Conservation (phyloP, 2,888 invertebrate genomes). For the Masnerella sp. region DNA sequence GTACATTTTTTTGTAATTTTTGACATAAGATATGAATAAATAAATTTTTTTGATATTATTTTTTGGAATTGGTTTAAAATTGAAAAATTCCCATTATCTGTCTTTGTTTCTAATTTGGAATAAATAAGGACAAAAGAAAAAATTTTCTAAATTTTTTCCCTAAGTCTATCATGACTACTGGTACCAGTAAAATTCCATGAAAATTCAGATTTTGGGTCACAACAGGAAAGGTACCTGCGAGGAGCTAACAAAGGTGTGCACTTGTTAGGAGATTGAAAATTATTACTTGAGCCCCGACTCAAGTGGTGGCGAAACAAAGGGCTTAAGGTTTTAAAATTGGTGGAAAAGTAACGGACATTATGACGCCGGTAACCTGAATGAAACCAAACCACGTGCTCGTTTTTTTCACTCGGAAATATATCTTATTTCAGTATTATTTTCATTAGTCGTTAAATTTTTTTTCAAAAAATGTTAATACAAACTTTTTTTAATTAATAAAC, state of each 20-base stretch:
- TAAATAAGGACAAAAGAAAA: too few relatives aligned
- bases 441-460: not conserved
- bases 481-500: not conserved
- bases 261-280: constrained; percentile 31
- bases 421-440: not conserved
- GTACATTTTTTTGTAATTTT: too few relatives aligned
- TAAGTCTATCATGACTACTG: too few relatives aligned
- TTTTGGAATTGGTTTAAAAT: too few relatives aligned
- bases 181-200: too few relatives aligned
- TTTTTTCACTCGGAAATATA: too few relatives aligned
- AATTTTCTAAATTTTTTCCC: too few relatives aligned
- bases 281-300: constrained; percentile 5
- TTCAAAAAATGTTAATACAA: not conserved
- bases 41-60: too few relatives aligned
- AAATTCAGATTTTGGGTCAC: too few relatives aligned
- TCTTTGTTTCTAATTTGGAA: too few relatives aligned
- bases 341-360: constrained; percentile 36
- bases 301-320: constrained; percentile 26
- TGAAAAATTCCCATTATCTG: too few relatives aligned
- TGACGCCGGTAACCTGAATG: constrained; percentile 35
- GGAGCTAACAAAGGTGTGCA: constrained; percentile 23
- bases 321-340: constrained; percentile 30
- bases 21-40: too few relatives aligned
- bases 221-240: constrained; percentile 3
- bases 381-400: not conserved